Conservation (phyloP, 2,797 vertebrate genomes). For the Pangasius djambal region DNA sequence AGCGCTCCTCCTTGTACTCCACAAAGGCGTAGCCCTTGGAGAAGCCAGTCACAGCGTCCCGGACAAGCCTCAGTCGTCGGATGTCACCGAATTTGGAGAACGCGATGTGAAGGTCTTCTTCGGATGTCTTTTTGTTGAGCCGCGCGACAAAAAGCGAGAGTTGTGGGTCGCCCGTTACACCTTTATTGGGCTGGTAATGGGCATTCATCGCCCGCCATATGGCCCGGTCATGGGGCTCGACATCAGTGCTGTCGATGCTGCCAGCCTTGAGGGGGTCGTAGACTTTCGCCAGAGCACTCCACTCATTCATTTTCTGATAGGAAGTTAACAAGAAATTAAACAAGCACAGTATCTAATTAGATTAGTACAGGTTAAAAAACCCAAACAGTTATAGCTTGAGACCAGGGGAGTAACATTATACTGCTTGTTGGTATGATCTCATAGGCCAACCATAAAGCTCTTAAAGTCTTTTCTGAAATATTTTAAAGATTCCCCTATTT, state of each 20-base stretch:
- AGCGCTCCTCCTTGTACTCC: slow-evolving; percentile 90
- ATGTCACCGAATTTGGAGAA: slow-evolving; percentile 94
- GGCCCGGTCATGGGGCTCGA: slow-evolving; percentile 92
- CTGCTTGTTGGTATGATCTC: background rate
- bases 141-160: slow-evolving; percentile 89
- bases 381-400: background rate
- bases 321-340: background rate
- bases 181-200: slow-evolving; percentile 89
- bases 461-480: background rate
- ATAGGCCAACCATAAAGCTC: background rate
- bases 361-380: background rate
- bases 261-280: slow-evolving; percentile 94
- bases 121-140: slow-evolving; percentile 87
- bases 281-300: slow-evolving; percentile 90
- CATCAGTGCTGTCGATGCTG: slow-evolving; percentile 93
- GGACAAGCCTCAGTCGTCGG: slow-evolving; percentile 83
- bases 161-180: slow-evolving; percentile 85
- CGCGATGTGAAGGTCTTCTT: slow-evolving; percentile 85
- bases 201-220: slow-evolving; percentile 92
- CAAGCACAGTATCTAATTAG: background rate
- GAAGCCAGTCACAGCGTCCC: slow-evolving; percentile 90
- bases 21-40: slow-evolving; percentile 93
- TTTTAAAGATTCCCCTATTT: background rate
- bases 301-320: slow-evolving; percentile 81
- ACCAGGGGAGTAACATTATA: background rate